Evolutionary conservation across 2,888 invertebrate species (phyloP).

Genomic region (Entomobrya proxima): DNA sequence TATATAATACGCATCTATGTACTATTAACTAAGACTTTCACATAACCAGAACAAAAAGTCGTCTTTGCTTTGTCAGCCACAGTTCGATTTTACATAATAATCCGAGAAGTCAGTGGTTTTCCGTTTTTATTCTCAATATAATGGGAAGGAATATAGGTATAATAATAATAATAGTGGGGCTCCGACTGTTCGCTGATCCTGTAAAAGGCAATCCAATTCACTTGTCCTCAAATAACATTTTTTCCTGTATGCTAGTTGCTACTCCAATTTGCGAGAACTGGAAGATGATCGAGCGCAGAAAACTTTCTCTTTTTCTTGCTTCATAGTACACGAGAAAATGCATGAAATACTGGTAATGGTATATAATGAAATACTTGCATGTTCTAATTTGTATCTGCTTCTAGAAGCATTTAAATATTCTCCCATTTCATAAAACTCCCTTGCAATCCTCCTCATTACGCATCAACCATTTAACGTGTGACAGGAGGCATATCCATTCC

Average conservation of each 20-base stretch:
- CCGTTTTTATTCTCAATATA: neutral
- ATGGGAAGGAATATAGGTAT: too few species aligned
- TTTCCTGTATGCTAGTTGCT: neutral
- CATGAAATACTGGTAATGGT: neutral
- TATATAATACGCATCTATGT: neutral
- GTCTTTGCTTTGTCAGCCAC: neutral
- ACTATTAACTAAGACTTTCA: constrained; percentile 5
- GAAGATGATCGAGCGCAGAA: constrained; percentile 40
- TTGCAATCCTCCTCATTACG: constrained; percentile 38
- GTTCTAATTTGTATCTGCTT: constrained; percentile 26
- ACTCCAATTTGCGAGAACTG: constrained; percentile 46
- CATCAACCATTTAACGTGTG: neutral
- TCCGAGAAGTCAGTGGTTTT: neutral
- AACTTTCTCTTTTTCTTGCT: constrained; percentile 9
- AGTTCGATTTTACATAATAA: neutral
- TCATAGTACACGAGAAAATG: neutral
- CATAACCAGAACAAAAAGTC: neutral
- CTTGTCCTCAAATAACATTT: constrained; percentile 1
- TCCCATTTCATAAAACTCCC: constrained; percentile 32
- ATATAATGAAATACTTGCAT: constrained; percentile 45
- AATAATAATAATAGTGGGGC: too few species aligned
- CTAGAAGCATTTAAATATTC: constrained; percentile 25
- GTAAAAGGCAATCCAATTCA: constrained; percentile 48
- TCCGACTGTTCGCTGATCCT: neutral
- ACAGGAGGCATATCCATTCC: too few species aligned